These are phyloP conservation scores for Cathartes aura DNA, from an alignment of 2,113 vertebrate genomes.

Conservation along the genomic window DNA sequence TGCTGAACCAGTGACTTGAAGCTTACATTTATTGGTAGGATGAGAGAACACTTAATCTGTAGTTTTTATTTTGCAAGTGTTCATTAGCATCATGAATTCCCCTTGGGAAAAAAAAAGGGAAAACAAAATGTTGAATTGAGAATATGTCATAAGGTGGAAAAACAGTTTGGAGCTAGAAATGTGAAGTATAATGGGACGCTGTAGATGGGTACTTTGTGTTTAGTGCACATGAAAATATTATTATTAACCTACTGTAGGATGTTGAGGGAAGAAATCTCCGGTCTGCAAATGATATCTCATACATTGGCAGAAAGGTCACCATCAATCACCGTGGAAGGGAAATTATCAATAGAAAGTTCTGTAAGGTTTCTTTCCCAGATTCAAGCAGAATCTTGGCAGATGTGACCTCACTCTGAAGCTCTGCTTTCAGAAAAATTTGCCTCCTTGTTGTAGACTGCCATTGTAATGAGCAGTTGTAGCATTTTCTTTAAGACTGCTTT, in stretches of 20 bases:
- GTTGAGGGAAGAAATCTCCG: not conserved
- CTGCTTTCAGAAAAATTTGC: not conserved
- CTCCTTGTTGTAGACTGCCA: not conserved
- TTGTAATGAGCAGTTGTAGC: not conserved
- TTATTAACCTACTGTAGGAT: not conserved
- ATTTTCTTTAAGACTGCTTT: not conserved
- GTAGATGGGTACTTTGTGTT: not conserved
- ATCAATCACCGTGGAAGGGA: not conserved
- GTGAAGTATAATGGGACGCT: not conserved
- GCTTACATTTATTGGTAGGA: not conserved
- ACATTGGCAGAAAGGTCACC: not conserved
- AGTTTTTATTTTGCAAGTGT: not conserved
- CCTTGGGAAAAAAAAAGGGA: not conserved
- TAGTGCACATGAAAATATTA: not conserved
- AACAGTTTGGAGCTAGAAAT: not conserved
- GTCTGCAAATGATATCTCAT: not conserved
- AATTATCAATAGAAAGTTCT: not conserved
- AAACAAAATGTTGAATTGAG: not conserved
- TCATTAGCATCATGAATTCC: not conserved
- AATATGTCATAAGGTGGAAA: not conserved
- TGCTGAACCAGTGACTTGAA: not conserved
- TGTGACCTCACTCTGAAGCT: not conserved
- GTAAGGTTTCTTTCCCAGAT: not conserved
- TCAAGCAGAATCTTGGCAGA: not conserved
- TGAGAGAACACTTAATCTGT: not conserved